A percentile compares a stretch with the other conserved stretches of the same genome.
phyloP scores from a whole-genome alignment of 2,113 vertebrate species.

The Galemys pyrenaicus region DNA sequence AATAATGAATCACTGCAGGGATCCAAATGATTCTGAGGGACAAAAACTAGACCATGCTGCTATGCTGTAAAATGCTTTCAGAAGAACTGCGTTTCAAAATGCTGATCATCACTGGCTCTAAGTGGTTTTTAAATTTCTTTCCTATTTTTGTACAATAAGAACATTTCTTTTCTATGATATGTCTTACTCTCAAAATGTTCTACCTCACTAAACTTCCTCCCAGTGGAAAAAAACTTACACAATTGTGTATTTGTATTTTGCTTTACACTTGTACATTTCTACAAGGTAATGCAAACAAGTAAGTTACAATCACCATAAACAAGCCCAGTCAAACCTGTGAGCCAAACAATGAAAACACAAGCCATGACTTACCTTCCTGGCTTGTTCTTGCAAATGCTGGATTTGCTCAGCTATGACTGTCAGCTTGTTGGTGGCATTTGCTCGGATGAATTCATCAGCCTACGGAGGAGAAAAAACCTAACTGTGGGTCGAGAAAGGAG shows the following conservation, averaged over 20 bases:
- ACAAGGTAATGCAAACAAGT: neutral
- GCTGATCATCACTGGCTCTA: neutral
- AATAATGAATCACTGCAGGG: neutral
- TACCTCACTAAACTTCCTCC: conserved; percentile 16
- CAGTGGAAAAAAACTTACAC: neutral
- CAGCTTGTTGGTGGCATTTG: conserved; percentile 94
- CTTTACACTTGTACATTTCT: neutral
- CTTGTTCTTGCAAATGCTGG: conserved; percentile 93
- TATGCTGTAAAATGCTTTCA: neutral
- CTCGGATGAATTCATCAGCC: conserved; percentile 93
- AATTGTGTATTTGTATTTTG: too few species aligned
- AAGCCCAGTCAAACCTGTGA: neutral
- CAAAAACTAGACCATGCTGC: neutral
- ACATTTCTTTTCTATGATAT: neutral
- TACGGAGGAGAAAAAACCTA: conserved; percentile 66
- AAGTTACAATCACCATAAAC: neutral
- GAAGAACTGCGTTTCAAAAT: conserved; percentile 23
- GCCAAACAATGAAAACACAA: neutral
- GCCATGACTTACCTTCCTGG: conserved; percentile 88
- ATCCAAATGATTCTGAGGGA: conserved; percentile 23
- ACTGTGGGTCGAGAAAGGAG: neutral
- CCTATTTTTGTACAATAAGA: conserved; percentile 5
- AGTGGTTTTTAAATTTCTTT: neutral
- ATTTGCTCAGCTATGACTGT: conserved; percentile 96
- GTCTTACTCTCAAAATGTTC: neutral